phyloP scores from a whole-genome alignment of 2,797 vertebrate species.

The Pristis pectinata region DNA sequence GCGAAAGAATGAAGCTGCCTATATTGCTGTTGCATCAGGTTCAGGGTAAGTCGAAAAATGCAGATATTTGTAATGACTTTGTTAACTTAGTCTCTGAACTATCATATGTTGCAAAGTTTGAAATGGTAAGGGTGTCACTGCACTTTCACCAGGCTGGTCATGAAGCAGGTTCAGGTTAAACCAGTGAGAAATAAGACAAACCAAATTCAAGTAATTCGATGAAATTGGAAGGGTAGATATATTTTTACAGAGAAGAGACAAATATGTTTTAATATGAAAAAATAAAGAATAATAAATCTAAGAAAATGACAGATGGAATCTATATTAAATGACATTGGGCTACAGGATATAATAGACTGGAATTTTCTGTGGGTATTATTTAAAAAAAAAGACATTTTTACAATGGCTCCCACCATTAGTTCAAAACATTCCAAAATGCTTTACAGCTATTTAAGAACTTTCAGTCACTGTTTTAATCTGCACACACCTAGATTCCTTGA shows the following conservation, averaged over 20 bases:
- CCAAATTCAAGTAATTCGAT: not conserved
- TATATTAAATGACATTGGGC: not conserved
- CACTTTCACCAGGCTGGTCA: not conserved
- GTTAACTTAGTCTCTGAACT: not conserved
- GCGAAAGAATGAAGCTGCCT: not conserved
- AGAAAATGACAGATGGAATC: not conserved
- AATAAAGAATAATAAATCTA: not conserved
- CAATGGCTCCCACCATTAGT: too few relatives aligned
- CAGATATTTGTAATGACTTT: not conserved
- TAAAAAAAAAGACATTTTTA: not conserved
- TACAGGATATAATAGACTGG: not conserved
- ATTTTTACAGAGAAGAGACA: not conserved
- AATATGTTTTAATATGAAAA: not conserved
- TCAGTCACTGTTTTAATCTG: too few relatives aligned
- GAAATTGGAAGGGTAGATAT: not conserved
- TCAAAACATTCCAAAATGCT: too few relatives aligned
- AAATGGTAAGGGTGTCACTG: not conserved
- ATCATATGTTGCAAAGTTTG: not conserved
- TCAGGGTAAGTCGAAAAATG: not conserved
- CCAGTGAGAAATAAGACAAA: not conserved
- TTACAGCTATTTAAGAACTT: too few relatives aligned
- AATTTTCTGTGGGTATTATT: not conserved
- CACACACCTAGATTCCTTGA: too few relatives aligned
- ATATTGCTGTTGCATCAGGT: not conserved
- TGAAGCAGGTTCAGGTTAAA: not conserved